These are phyloP conservation scores for Linnaemya vulpina DNA, from an alignment of 2,888 invertebrate genomes.

Conservation along the genomic window DNA sequence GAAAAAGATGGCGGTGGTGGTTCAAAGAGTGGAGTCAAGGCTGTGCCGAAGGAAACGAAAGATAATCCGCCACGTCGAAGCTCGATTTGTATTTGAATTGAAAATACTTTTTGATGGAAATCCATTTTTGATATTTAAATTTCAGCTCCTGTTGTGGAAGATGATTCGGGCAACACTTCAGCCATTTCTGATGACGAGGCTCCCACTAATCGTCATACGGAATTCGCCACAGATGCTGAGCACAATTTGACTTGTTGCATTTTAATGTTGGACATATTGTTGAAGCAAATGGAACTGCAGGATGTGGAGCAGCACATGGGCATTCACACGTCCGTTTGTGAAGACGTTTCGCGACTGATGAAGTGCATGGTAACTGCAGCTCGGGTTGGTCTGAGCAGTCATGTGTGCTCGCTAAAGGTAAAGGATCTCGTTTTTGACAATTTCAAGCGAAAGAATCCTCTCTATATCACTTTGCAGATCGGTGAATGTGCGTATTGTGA, in stretches of 20 bases:
- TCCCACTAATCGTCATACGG: constrained; percentile 85
- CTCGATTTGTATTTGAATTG: constrained; percentile 84
- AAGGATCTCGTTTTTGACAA: background rate
- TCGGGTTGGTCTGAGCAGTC: constrained; percentile 87
- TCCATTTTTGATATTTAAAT: background rate
- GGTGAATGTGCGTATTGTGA: constrained; percentile 96
- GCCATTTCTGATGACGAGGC: constrained; percentile 88
- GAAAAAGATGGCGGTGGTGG: constrained; percentile 78
- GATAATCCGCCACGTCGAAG: constrained; percentile 83
- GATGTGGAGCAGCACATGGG: constrained; percentile 92
- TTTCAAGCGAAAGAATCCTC: too few species aligned
- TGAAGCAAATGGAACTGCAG: constrained; percentile 97
- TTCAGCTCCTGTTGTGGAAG: constrained; percentile 87
- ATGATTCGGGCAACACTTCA: constrained; percentile 87
- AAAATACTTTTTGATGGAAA: background rate
- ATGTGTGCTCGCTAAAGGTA: constrained; percentile 85
- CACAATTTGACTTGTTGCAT: constrained; percentile 96
- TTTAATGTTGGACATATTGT: constrained; percentile 96
- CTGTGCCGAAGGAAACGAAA: constrained; percentile 81
- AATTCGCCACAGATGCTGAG: constrained; percentile 88
- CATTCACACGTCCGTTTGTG: constrained; percentile 89
- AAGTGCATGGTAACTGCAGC: constrained; percentile 90
- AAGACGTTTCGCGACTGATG: constrained; percentile 89
- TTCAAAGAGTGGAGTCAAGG: constrained; percentile 76
- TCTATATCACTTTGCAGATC: constrained; percentile 75